phyloP scores from a whole-genome alignment of 1,140 invertebrate genomes.

The Halotydeus destructor region DNA sequence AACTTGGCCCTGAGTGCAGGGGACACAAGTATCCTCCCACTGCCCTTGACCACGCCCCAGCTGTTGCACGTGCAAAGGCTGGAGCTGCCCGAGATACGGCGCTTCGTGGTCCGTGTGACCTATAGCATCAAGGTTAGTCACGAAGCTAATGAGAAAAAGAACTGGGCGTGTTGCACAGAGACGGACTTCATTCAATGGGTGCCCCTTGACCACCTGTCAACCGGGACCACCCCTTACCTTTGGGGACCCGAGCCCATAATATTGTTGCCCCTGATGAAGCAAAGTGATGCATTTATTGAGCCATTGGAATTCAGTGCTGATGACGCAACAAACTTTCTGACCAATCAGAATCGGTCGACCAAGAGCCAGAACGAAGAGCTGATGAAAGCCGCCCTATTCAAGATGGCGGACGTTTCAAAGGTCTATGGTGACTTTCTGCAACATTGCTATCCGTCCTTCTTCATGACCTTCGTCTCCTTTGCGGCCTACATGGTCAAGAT shows the following conservation, averaged over 20 bases:
- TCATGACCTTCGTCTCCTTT: constrained; percentile 13
- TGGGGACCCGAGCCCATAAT: constrained; percentile 8
- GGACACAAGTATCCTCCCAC: neutral
- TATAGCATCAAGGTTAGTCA: neutral
- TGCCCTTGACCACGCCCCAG: neutral
- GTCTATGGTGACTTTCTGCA: constrained; percentile 12
- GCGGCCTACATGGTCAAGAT: constrained; percentile 12
- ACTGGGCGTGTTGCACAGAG: constrained; percentile 4
- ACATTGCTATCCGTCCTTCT: constrained; percentile 12
- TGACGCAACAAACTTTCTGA: neutral
- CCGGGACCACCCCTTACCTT: neutral
- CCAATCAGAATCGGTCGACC: neutral
- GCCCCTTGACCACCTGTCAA: neutral
- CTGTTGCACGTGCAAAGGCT: constrained; percentile 10
- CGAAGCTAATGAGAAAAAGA: neutral
- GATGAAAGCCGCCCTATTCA: constrained; percentile 7
- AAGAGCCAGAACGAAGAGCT: constrained; percentile 4
- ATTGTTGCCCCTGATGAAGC: neutral
- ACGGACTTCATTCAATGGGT: constrained; percentile 8
- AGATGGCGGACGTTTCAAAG: constrained; percentile 1
- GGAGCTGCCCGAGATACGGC: constrained; percentile 6
- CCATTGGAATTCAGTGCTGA: neutral
- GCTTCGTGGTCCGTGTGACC: constrained; percentile 9
- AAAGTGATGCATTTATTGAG: neutral
- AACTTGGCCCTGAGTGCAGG: neutral